Percentiles rank a stretch among this genome's conserved stretches.
phyloP scores from a whole-genome alignment of 2,888 invertebrate species.

The Sisyra nigra region DNA sequence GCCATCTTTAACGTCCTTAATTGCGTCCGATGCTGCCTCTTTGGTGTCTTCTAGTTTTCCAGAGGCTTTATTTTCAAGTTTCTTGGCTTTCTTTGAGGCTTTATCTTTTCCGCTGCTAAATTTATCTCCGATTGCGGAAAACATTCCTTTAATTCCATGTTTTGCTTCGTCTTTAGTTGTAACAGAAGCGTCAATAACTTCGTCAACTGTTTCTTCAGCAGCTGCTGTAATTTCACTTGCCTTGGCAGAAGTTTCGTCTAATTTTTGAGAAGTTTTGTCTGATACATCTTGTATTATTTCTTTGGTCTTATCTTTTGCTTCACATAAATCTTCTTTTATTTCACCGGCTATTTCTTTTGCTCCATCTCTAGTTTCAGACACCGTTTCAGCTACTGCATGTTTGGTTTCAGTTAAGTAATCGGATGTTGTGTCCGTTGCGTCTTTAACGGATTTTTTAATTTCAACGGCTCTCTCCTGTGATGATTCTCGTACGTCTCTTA shows the following conservation, averaged over 20 bases:
- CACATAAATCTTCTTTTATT: not conserved
- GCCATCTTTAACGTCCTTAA: not conserved
- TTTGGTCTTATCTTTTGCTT: not conserved
- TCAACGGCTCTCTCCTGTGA: conserved; percentile 10
- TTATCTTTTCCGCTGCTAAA: conserved; percentile 11
- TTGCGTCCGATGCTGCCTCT: conserved; percentile 11
- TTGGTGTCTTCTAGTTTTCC: conserved; percentile 13
- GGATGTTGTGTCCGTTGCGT: conserved; percentile 8
- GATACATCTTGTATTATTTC: not conserved
- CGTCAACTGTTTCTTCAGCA: not conserved
- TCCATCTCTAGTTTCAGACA: not conserved
- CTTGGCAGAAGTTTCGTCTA: not conserved
- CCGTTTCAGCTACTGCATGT: not conserved
- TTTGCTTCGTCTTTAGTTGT: conserved; percentile 8
- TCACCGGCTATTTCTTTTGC: not conserved
- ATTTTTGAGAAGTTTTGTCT: conserved; percentile 1
- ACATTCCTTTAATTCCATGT: conserved; percentile 8
- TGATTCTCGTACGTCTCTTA: conserved; percentile 7
- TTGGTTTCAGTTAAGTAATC: conserved; percentile 3
- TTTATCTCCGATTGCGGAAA: not conserved
- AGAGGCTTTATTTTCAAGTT: conserved; percentile 15
- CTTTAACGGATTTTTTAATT: conserved; percentile 5
- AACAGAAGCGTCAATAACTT: not conserved
- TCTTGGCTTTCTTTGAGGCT: conserved; percentile 14
- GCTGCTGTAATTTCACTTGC: not conserved